Conservation (phyloP, 2,113 vertebrate genomes). For the Vulpes ferrilata region DNA sequence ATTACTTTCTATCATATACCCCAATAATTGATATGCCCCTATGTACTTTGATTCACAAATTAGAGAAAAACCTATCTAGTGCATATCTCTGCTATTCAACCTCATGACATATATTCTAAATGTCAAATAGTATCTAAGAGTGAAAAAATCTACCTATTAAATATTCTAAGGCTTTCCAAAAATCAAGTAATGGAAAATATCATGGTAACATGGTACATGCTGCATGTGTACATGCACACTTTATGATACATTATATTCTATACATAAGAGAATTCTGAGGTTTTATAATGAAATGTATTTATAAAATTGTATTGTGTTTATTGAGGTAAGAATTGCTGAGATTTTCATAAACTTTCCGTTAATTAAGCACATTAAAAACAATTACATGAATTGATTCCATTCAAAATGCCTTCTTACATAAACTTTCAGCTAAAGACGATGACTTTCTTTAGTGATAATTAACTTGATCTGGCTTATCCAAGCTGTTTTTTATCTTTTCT, state of each 20-base stretch:
- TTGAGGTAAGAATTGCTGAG: conserved; percentile 29
- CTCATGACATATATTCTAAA: not conserved
- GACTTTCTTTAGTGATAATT: not conserved
- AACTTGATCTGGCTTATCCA: not conserved
- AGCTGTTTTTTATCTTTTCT: not conserved
- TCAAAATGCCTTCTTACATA: conserved; percentile 32
- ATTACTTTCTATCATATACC: not conserved
- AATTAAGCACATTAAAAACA: conserved; percentile 11
- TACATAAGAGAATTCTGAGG: not conserved
- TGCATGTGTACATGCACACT: not conserved
- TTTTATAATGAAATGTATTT: conserved; percentile 30
- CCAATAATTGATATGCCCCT: not conserved
- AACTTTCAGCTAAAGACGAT: not conserved
- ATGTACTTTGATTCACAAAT: not conserved
- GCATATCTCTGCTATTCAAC: not conserved
- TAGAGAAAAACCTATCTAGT: not conserved
- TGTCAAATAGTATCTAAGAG: not conserved
- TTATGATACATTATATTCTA: not conserved
- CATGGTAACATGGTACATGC: not conserved
- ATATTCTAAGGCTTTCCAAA: conserved; percentile 9
- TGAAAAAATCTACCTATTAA: not conserved
- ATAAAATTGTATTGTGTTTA: not conserved
- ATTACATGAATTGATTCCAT: conserved; percentile 12
- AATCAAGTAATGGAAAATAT: not conserved
- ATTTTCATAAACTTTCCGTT: conserved; percentile 46